Base-by-base conservation (phyloP, 2,888 invertebrate genomes). In the Cosmia trapezina region DNA sequence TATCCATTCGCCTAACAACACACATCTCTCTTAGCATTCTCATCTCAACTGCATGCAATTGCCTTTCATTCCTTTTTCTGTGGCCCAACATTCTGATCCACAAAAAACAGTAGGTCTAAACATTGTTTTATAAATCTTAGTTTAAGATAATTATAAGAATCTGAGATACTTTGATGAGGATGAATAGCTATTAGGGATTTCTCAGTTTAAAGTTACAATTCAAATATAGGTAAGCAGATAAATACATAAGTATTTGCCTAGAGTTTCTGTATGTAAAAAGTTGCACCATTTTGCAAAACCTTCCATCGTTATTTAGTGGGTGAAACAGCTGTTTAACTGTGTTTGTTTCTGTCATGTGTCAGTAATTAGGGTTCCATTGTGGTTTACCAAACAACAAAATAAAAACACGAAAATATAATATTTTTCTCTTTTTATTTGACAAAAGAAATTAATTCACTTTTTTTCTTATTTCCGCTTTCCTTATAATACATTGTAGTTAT, bases 401-500 rank as follows among this genome's bases (percentile, higher is more conserved):
- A 88, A 89, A 93, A 92, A 93, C 89, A 91, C 91, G 87, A 87
- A 90, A 56, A 88, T 86, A 84, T 85, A 85, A 89, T 91, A 87
- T 94, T 94, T 95, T 93, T 89, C 91, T 93, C 90, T 94, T 95
- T 95, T 96, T 95, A 95, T 95, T 96, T 94, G 96, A 95, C 95
- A 95, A 96, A 95, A 95, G 94, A 95, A 95, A 95, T 95, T 94
- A 93, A 95, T 96, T 95, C 94, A 95, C 89, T 94, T 94, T 94
- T 94, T 94, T 94, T 92, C 92, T 93, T 93, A 93, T 92, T 94
- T 94, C 94, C 93, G 86, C 89, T 94, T 95, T 94, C 93, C 94
- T 96, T 96, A 94, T 87, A 78, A 85, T 96, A 95, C 96, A 96
- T 89, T 93, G 92, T 94, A 94, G 91, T 95, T 94, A 93, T 93